Conservation (phyloP, 2,888 invertebrate species). For the Eucera pruinosa region DNA sequence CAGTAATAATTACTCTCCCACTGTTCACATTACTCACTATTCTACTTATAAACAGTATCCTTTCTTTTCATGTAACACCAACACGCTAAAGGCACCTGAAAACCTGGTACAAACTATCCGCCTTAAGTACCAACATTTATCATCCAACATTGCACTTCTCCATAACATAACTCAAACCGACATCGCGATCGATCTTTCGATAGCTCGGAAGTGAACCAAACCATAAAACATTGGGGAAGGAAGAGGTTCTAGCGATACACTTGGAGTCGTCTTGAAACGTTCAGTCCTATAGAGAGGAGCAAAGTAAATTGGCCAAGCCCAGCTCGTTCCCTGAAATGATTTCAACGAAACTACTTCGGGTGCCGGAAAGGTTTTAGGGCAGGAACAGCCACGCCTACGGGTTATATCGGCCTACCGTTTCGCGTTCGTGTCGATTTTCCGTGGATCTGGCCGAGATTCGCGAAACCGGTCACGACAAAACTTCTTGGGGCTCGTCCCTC, state of each 20-base stretch:
- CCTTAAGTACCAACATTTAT: slow-evolving; percentile 3
- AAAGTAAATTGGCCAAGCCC: slow-evolving; percentile 41
- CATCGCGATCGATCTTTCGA: slow-evolving; percentile 21
- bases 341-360: slow-evolving; percentile 39
- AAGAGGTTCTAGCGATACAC: slow-evolving; percentile 46
- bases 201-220: slow-evolving; percentile 19
- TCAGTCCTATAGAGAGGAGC: slow-evolving; percentile 17
- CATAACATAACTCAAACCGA: neutral
- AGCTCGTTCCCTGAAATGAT: slow-evolving; percentile 60
- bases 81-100: neutral
- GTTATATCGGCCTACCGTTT: slow-evolving; percentile 60
- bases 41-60: no score
- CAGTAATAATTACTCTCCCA: no score
- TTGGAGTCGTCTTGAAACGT: slow-evolving; percentile 25
- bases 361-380: slow-evolving; percentile 34
- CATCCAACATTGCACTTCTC: neutral
- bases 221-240: neutral
- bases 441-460: slow-evolving; percentile 46
- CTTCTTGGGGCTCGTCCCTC: slow-evolving; percentile 32
- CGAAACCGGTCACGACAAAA: slow-evolving; percentile 59
- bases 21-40: no score
- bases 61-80: neutral
- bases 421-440: slow-evolving; percentile 58
- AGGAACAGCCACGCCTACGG: slow-evolving; percentile 63
- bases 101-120: neutral